Evolutionary conservation across 2,888 invertebrate genomes (phyloP), one percentile per base, ranked within the genome.

Genomic region (Xestia sexstrigata): DNA sequence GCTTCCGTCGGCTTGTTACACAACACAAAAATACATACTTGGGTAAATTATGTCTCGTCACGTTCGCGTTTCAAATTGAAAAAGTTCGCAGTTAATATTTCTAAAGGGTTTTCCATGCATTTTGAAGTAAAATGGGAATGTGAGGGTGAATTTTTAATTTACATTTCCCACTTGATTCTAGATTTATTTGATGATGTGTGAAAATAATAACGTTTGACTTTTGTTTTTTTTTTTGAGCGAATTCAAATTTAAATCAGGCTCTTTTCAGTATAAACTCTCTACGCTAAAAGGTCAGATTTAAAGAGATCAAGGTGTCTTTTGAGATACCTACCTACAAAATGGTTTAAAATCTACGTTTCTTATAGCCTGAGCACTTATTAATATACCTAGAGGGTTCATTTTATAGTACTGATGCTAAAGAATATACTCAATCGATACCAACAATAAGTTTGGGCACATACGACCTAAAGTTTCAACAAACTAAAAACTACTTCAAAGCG

Each of bases 41-140:
- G 91, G 90, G 92, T 92, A 93, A 94, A 95, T 95, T 95, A 95
- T 94, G 92, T 93, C 90, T 89, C 89, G 92, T 90, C 94, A 94
- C 94, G 90, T 89, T 90, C 87, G 69, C 82, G 65, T 84, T 89
- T 89, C 88, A 84, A 88, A 88, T 88, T 89, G 78, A 84, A 88
- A 87, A 88, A 87, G 76, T 84, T 86, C 42, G 81, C 79, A 73
- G 80, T 85, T 85, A 83, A 89, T 87, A 78, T 84, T 87, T 81
- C 76, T 62, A 79, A 89, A 79, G 77, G 76, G 72, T 69, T 87
- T 87, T 84, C 42, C 76, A 85, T 78, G 75, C 74, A 70, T 85
- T 85, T 81, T 78, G 63, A 78, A 76, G 77, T 80, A 78, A 67
- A 79, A 74, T 68, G 70, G 65, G 58, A 81, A 75, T 79, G 70